Percentiles rank a stretch among this genome's conserved stretches.
Conservation (phyloP, 2,888 invertebrate genomes). For the Anaspis maculata region DNA sequence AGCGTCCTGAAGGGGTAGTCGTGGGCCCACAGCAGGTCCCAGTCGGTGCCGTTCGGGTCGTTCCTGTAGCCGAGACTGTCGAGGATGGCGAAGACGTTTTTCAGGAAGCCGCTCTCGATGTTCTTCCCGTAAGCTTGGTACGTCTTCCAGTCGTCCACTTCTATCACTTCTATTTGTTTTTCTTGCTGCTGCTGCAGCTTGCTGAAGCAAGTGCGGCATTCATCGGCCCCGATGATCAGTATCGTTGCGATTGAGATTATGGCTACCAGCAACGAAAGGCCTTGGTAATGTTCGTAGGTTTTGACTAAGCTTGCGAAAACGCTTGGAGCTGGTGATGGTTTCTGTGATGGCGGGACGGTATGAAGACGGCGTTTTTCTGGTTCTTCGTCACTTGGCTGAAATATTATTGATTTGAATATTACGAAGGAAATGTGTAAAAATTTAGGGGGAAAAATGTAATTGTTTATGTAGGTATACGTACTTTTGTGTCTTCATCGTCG, state of each 20-base stretch:
- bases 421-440: no score
- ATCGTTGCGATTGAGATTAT: slow-evolving; percentile 21
- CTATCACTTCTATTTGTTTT: slow-evolving; percentile 2
- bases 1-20: slow-evolving; percentile 76
- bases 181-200: slow-evolving; percentile 9
- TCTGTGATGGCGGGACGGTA: no score
- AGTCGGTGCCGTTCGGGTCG: slow-evolving; percentile 41
- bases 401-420: no score
- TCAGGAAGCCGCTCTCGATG: slow-evolving; percentile 60
- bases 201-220: slow-evolving; percentile 27
- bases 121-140: slow-evolving; percentile 56
- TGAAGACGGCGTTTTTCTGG: no score
- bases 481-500: no score
- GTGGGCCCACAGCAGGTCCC: slow-evolving; percentile 91
- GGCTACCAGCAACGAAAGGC: slow-evolving; percentile 17
- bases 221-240: slow-evolving; percentile 25
- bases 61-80: slow-evolving; percentile 65
- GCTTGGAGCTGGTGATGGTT: no score
- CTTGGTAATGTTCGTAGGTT: slow-evolving; percentile 5
- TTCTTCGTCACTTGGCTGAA: no score
- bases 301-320: slow-evolving; percentile 2
- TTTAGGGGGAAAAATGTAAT: no score
- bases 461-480: no score
- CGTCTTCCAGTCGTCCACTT: slow-evolving; percentile 22
- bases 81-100: slow-evolving; percentile 75